Conservation (phyloP, 2,888 invertebrate genomes). For the Odontothrips loti region DNA sequence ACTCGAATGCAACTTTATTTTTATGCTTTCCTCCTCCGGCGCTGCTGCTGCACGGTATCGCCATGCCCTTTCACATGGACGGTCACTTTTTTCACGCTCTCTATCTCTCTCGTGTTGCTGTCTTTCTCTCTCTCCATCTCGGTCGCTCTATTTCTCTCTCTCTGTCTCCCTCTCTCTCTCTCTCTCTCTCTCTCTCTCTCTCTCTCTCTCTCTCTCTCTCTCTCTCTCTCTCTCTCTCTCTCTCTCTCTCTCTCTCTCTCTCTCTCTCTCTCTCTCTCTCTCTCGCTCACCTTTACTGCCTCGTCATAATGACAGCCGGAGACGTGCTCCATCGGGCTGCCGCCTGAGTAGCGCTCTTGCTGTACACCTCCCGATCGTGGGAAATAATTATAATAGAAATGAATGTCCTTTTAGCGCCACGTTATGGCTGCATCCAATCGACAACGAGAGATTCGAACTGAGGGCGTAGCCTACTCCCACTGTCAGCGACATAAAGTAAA, state of each 20-base stretch:
- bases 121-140: conserved; percentile 5
- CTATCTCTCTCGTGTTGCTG: not conserved
- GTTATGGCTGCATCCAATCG: too few species aligned
- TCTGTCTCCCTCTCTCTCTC: not conserved
- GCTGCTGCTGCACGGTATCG: not conserved
- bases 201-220: not conserved
- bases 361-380: too few species aligned
- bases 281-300: too few species aligned
- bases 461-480: too few species aligned
- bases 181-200: not conserved
- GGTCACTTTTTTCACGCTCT: not conserved
- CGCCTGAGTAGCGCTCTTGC: too few species aligned
- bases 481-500: too few species aligned
- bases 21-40: not conserved
- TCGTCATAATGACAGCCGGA: too few species aligned
- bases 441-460: too few species aligned
- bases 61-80: not conserved
- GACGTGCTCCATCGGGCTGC: too few species aligned
- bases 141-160: not conserved
- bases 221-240: not conserved
- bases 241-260: not conserved
- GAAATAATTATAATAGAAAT: too few species aligned
- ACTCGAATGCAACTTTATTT: not conserved
- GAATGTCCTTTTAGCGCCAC: too few species aligned
- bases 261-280: not conserved